Evolutionary conservation across 2,113 vertebrate genomes (phyloP), one percentile per base, ranked within the genome.

Genomic region (Monopterus albus): DNA sequence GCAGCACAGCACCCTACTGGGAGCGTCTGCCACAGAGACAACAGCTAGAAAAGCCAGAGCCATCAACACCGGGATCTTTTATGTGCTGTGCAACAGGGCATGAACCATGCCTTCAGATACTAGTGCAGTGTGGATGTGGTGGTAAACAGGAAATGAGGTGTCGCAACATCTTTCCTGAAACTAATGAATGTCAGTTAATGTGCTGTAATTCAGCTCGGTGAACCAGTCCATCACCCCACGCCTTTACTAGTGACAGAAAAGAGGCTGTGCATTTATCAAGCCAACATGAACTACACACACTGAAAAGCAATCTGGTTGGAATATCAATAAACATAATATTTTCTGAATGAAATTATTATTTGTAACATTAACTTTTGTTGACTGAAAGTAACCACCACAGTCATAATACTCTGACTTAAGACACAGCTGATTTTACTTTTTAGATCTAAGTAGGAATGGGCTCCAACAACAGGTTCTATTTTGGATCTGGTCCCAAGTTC

Each of bases 1-100:
- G 75, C 59, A 45, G 60, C 40, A 9, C 29, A 55, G 59, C 50
- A 45, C 18, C 68, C 38, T 42, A 53, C 23, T 20, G 61, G 58
- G 58, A 79, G 53, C 40, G 59, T 64, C 52, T 7, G 6, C 49
- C 25, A 63, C 6, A 12, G 68, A 17, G 38, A 62, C 1, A 20
- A 52, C 31, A 42, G 31, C 36, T 61, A 15, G 29, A 31, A 7
- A 5, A 31, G 3, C 23, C 15, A 51, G 35, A 26, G 35, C 35
- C 1, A 36, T 57, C 23, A 36, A 46, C 14, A 7, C n/a, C 20
- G 28, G 2, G 73, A 28, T 64, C 43, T 38, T 29, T 58, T 38
- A 12, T 35, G 25, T 36, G 46, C 33, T 45, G 26, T 25, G 49
- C 25, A 56, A 40, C 23, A 33, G 49, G 0, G 20, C 21, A 45